These are phyloP conservation scores for Gorsachius goisagi DNA, from an alignment of 2,113 vertebrate species.

Conservation along the genomic window DNA sequence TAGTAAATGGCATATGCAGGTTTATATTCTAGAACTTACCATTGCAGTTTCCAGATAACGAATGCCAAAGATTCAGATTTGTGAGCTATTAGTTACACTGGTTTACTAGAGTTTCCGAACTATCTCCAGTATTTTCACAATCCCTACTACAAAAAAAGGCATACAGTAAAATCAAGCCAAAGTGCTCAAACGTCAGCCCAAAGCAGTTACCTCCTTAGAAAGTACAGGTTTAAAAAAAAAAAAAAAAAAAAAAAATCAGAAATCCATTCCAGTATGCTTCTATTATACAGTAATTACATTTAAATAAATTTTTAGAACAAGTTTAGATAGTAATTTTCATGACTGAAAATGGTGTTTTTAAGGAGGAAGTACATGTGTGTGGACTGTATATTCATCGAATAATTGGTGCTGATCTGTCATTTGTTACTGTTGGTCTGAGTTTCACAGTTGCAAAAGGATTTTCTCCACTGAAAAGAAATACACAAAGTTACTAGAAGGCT, in stretches of 20 bases:
- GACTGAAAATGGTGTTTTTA: background rate
- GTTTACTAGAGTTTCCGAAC: background rate
- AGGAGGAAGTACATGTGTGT: background rate
- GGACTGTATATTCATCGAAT: constrained; percentile 57
- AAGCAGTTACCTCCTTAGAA: constrained; percentile 41
- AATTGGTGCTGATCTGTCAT: constrained; percentile 91
- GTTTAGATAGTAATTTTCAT: background rate
- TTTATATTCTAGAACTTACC: constrained; percentile 36
- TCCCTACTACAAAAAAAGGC: constrained; percentile 35
- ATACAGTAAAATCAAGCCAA: constrained; percentile 42
- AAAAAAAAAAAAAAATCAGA: background rate
- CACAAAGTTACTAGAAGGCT: background rate
- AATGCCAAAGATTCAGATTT: background rate
- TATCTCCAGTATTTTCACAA: background rate
- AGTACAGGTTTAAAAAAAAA: background rate
- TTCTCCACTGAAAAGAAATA: constrained; percentile 81
- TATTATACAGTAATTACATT: constrained; percentile 26
- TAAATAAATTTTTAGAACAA: constrained; percentile 22
- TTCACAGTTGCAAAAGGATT: constrained; percentile 94
- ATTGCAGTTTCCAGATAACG: background rate
- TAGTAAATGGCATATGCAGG: background rate
- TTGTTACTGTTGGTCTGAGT: constrained; percentile 92
- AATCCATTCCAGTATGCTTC: background rate
- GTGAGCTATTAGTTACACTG: constrained; percentile 8
- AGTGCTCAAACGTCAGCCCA: constrained; percentile 36